Evolutionary conservation across 2,888 invertebrate genomes (phyloP).

Genomic region (Dynastes grantii): DNA sequence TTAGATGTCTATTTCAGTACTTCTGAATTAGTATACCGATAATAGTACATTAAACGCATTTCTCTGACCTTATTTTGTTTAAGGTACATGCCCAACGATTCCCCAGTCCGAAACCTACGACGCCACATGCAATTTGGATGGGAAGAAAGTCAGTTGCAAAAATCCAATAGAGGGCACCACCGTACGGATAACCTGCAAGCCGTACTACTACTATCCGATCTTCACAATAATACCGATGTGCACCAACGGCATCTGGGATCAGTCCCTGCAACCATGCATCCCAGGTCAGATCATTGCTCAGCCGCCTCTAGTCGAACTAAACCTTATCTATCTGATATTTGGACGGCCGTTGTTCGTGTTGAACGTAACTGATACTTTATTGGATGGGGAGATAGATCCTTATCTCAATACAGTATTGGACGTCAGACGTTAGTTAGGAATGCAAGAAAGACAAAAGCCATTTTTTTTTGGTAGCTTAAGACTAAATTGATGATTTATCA

Average conservation of each 20-base stretch:
- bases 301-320: neutral
- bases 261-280: neutral
- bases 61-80: neutral
- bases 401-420: slow-evolving; percentile 14
- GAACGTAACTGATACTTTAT: neutral
- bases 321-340: slow-evolving; percentile 15
- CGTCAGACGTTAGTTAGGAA: slow-evolving; percentile 17
- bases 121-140: neutral
- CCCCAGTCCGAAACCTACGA: neutral
- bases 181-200: slow-evolving; percentile 21
- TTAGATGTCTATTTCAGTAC: too few relatives aligned
- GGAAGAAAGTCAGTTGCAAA: neutral
- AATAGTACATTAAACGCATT: neutral
- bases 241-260: neutral
- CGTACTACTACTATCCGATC: neutral
- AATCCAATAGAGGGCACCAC: neutral
- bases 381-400: neutral
- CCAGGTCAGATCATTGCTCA: slow-evolving; percentile 30
- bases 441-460: neutral
- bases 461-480: too few relatives aligned
- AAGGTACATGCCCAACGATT: neutral
- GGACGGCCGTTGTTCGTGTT: neutral
- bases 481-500: too few relatives aligned
- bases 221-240: neutral
- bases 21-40: too few relatives aligned